phyloP scores from a whole-genome alignment of 2,888 invertebrate genomes.

The Phymatocera aterrima region DNA sequence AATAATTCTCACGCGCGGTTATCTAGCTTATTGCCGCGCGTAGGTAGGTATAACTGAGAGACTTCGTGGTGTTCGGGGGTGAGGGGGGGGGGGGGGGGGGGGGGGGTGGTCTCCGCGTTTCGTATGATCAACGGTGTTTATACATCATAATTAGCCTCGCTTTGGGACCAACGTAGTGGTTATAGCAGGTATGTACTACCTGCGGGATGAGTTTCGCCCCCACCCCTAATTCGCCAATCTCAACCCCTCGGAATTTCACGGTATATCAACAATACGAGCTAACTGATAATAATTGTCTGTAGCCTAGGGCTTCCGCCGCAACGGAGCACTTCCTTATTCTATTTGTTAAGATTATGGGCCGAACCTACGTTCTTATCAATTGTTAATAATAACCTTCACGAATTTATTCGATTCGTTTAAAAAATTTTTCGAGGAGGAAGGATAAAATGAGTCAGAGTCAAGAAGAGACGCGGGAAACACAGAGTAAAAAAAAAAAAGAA shows the following conservation, averaged over 20 bases:
- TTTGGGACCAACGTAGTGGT: conserved; percentile 47
- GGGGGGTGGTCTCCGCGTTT: conserved; percentile 45
- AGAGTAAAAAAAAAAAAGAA: neutral
- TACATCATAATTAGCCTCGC: conserved; percentile 60
- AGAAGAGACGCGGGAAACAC: neutral
- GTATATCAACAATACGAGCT: conserved; percentile 43
- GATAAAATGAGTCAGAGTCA: neutral
- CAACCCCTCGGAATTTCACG: conserved; percentile 9
- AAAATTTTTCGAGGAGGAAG: neutral
- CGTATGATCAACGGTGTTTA: conserved; percentile 59
- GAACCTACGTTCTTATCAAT: too few species aligned
- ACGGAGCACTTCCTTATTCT: neutral
- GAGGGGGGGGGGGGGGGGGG: too few species aligned
- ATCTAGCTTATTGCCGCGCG: too few species aligned
- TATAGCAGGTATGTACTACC: conserved; percentile 14
- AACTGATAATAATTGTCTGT: conserved; percentile 58
- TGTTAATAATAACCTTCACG: neutral
- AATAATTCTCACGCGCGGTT: too few species aligned
- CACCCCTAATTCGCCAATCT: too few species aligned
- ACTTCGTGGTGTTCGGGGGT: too few species aligned
- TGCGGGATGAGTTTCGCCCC: neutral
- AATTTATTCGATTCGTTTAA: neutral
- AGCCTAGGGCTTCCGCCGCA: neutral
- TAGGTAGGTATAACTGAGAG: too few species aligned
- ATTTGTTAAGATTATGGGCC: conserved; percentile 17